Evolutionary conservation across 1,140 invertebrate species (phyloP), one percentile per base, ranked within the genome.

Genomic region (Triops longicaudatus): DNA sequence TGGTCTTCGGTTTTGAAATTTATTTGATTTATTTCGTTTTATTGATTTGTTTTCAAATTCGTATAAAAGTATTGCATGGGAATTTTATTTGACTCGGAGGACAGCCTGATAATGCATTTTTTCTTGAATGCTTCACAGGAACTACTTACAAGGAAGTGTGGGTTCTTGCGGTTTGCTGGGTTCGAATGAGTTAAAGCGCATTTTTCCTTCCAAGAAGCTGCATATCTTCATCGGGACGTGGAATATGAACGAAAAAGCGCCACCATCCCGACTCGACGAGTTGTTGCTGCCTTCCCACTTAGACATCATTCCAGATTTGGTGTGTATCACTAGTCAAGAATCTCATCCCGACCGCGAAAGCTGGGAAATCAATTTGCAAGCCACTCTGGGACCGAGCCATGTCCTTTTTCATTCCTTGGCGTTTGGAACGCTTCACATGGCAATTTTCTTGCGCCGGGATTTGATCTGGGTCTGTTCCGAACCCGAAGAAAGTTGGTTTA

Each of bases 301-400:
- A 79, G 90, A 93, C 81, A 75, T 43, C 31, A 22, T 78, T 12
- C 94, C 95, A 27, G 96, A 98, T 82, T 90, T 98, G 76, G 90
- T 97, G 83, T 93, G 90, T 5, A 91, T 98, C 82, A 95, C 95
- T 26, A 95, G 94, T 1, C 96, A 98, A 85, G 96, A 98, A 85
- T 93, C 93, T 3, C 79, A 80, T 73, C 76, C 76, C 37, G 92
- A 92, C 82, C 88, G 91, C 78, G 89, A 88, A 71, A 93, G 96
- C 83, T 98, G 95, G 95, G 95, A 97, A 86, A 90, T 95, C 1
- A 89, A 88, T 17, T 85, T 98, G 75, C 95, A 98, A 84, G 93
- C 96, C 84, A 95, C 94, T 1, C 85, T 98, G 50, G 95, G 95
- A 12, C 93, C 94, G 76, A 92, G 93, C 26, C 94, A 97, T 86